Percentiles rank a stretch among this genome's conserved stretches.
These are phyloP conservation scores for Pteronotus mesoamericanus DNA, from an alignment of 2,797 vertebrate species.

Conservation along the genomic window DNA sequence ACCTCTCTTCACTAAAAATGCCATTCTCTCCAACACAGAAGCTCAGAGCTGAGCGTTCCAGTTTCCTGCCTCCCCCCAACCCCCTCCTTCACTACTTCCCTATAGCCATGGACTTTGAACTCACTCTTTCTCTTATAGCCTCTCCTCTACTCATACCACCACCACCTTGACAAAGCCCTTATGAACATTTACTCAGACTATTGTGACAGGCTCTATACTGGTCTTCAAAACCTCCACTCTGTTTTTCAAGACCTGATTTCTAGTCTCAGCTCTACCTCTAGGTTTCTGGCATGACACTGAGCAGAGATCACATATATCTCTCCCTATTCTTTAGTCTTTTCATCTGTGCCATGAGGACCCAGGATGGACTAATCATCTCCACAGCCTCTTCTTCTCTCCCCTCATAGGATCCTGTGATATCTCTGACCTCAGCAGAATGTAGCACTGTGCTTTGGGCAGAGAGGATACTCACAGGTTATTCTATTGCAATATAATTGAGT, in stretches of 20 bases:
- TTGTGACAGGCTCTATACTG: not conserved
- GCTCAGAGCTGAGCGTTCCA: not conserved
- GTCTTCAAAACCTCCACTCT: not conserved
- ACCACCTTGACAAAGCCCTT: not conserved
- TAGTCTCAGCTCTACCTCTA: not conserved
- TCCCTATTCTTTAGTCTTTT: not conserved
- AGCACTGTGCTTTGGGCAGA: not conserved
- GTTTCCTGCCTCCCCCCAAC: not conserved
- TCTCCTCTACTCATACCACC: not conserved
- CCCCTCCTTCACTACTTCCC: not conserved
- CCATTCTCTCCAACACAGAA: not conserved
- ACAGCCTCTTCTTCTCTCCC: not conserved
- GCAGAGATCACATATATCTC: not conserved
- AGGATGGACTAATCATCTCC: not conserved
- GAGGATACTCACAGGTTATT: not conserved
- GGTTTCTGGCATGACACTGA: not conserved
- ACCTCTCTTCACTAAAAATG: not conserved
- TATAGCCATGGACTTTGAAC: not conserved
- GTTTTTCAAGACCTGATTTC: not conserved
- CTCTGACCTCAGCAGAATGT: not conserved
- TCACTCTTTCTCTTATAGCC: not conserved
- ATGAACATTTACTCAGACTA: not conserved
- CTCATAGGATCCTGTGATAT: not conserved
- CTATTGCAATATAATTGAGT: not conserved
- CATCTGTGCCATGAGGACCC: not conserved